Conservation (phyloP, 2,888 invertebrate species). For the Pteria penguin region DNA sequence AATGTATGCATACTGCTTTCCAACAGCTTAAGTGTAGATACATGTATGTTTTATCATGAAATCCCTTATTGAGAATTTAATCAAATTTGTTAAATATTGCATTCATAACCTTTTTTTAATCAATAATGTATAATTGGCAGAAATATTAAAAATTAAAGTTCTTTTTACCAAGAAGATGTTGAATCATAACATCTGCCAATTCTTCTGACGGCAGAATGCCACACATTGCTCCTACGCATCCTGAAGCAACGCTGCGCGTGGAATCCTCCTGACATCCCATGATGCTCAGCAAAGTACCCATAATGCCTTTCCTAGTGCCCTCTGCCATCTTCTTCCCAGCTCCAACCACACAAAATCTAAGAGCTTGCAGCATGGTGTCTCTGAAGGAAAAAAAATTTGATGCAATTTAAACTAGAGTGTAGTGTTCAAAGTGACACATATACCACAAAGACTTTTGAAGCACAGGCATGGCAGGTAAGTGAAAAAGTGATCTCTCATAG, state of each 20-base stretch:
- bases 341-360: conserved; percentile 90
- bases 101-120: too few relatives aligned
- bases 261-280: conserved; percentile 86
- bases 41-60: too few relatives aligned
- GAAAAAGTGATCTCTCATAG: too few relatives aligned
- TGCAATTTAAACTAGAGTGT: background rate
- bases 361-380: conserved; percentile 95
- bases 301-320: conserved; percentile 85
- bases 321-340: conserved; percentile 95
- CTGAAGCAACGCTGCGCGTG: conserved; percentile 90
- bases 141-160: background rate
- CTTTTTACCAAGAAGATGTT: conserved; percentile 86
- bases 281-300: conserved; percentile 83
- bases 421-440: background rate
- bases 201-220: conserved; percentile 88
- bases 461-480: too few relatives aligned
- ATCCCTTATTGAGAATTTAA: too few relatives aligned
- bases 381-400: conserved; percentile 80
- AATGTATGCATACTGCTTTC: too few relatives aligned
- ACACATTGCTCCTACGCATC: conserved; percentile 91
- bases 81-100: too few relatives aligned
- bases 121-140: too few relatives aligned
- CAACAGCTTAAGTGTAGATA: too few relatives aligned
- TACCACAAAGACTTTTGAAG: background rate
- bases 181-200: conserved; percentile 86